A percentile compares a stretch with the other conserved stretches of the same genome.
phyloP scores from a whole-genome alignment of 2,888 invertebrate species.

The Ectobius pallidus region DNA sequence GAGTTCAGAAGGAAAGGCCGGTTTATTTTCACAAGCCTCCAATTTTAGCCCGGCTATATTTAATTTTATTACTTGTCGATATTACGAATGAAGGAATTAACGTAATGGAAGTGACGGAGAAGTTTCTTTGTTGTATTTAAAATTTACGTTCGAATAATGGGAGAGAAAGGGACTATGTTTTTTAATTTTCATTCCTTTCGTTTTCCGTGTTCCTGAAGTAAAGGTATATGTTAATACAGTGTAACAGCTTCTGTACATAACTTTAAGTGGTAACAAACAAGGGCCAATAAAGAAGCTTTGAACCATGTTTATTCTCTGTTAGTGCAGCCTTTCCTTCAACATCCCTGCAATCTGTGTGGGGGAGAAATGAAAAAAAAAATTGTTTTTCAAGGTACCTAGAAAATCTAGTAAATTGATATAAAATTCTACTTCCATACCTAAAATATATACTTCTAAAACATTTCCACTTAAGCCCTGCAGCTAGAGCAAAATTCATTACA shows the following conservation, averaged over 20 bases:
- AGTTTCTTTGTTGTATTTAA: conserved; percentile 35
- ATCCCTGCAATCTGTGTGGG: too few relatives aligned
- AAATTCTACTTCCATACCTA: too few relatives aligned
- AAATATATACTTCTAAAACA: too few relatives aligned
- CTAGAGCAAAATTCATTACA: too few relatives aligned
- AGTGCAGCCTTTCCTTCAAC: too few relatives aligned
- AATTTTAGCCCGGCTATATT: conserved; percentile 41
- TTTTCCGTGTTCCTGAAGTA: conserved; percentile 41
- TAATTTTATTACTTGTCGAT: conserved; percentile 40
- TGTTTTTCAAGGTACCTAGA: too few relatives aligned
- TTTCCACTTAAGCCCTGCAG: too few relatives aligned
- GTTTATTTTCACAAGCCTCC: conserved; percentile 48
- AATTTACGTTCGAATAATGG: conserved; percentile 38
- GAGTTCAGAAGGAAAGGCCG: conserved; percentile 83
- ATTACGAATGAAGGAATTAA: conserved; percentile 37
- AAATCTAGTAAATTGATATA: too few relatives aligned
- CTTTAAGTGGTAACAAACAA: conserved; percentile 38
- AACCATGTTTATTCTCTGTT: too few relatives aligned
- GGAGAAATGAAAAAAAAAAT: too few relatives aligned
- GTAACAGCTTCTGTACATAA: conserved; percentile 44
- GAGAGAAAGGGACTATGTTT: conserved; percentile 43
- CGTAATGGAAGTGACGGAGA: conserved; percentile 33
- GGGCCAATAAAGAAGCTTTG: conserved; percentile 45
- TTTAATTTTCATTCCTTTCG: conserved; percentile 43
- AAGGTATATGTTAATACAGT: conserved; percentile 40